Evolutionary conservation across 1,140 invertebrate species (phyloP), one percentile per base, ranked within the genome.

Genomic region (Hypsibius dujardini): DNA sequence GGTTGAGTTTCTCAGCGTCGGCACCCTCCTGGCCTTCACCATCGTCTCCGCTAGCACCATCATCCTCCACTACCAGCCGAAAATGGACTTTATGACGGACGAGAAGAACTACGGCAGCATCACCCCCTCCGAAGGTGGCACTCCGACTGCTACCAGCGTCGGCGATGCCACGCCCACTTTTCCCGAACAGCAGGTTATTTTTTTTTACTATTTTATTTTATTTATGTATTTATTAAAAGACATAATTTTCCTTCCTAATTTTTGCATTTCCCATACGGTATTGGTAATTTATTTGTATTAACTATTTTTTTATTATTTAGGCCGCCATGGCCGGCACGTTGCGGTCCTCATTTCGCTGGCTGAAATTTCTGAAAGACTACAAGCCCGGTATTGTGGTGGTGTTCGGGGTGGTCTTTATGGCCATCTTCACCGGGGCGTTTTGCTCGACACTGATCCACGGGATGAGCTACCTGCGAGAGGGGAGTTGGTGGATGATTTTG

Each of bases 1-100:
- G 15, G 90, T 95, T 1, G 92, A 95, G 76, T 92, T 94, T 75
- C 90, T 94, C 88, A 92, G 90, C 0, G 93, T 94, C 74, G 91
- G 91, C 0, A 94, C 90, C 0, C 82, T 94, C 3, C 78, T 92
- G 70, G 90, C 90, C 0, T 94, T 93, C 76, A 92, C 90, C 2
- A 90, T 93, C 47, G 90, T 94, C 1, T 90, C 89, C 72, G 88
- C 88, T 12, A 87, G 88, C 71, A 88, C 94, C 1, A 90, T 94
- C 59, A 87, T 94, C 47, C 78, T 94, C 28, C 84, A 90, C 47
- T 91, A 90, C 77, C 80, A 86, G 46, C 88, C 88, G 79, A 73
- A 15, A 67, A 42, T 15, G 62, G 62, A 12, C 3, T 42, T 42
- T 67, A 67, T 12, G 12, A 42, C 12, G 1, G 62, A 67, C 3